phyloP scores from a whole-genome alignment of 2,888 invertebrate species.

The Tetranychus truncatus region DNA sequence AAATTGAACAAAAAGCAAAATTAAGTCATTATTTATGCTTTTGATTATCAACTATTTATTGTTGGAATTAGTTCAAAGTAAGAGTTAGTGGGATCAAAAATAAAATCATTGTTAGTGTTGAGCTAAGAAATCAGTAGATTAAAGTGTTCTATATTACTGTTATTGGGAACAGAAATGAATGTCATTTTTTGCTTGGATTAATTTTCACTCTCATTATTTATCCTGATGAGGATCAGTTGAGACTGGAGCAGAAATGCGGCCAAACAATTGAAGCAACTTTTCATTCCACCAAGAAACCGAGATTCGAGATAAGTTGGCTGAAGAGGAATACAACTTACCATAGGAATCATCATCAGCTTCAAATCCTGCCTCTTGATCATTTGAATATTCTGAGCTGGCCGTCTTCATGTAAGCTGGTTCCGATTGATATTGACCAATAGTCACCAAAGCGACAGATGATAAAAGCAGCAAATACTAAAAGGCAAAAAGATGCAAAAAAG shows the following conservation, averaged over 20 bases:
- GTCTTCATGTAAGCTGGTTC: slow-evolving; percentile 8
- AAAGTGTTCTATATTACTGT: too few relatives aligned
- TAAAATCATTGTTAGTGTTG: neutral
- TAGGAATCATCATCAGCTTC: neutral
- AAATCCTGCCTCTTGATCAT: slow-evolving; percentile 4
- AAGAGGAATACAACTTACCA: neutral
- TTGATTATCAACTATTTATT: neutral
- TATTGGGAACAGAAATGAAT: too few relatives aligned
- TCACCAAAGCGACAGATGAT: slow-evolving; percentile 4
- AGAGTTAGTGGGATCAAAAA: neutral
- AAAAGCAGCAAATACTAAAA: slow-evolving; percentile 4
- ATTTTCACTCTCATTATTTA: neutral
- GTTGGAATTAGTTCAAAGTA: neutral
- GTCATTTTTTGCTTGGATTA: neutral
- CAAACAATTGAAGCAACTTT: neutral
- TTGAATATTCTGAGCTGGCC: neutral
- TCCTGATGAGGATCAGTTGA: neutral
- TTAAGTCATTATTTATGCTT: neutral
- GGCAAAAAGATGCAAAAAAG: neutral
- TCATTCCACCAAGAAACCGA: neutral
- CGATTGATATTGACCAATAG: slow-evolving; percentile 3
- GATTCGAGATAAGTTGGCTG: slow-evolving; percentile 2
- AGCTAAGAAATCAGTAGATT: too few relatives aligned
- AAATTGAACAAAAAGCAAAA: neutral
- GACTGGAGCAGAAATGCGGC: neutral